Evolutionary conservation across 2,113 vertebrate species (phyloP).

Genomic region (Notechis scutatus): DNA sequence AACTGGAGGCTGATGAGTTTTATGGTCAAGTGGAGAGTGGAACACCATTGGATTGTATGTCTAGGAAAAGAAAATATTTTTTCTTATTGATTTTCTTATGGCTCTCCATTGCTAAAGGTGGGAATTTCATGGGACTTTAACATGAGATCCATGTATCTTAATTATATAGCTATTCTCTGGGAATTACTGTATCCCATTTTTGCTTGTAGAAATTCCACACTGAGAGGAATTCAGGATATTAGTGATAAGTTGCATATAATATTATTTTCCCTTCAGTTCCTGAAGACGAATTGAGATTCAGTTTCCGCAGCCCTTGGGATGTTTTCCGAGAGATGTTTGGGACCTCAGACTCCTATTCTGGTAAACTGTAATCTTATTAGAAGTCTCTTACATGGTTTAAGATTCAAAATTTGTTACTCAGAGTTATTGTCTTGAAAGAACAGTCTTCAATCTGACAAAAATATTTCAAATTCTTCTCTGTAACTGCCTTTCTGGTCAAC

Average conservation of each 20-base stretch:
- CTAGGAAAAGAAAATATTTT: neutral
- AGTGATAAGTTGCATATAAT: neutral
- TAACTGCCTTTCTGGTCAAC: neutral
- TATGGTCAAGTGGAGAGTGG: neutral
- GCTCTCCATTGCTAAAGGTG: neutral
- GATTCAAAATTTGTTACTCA: neutral
- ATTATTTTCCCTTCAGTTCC: conserved; percentile 18
- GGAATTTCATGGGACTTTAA: neutral
- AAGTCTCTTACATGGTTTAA: neutral
- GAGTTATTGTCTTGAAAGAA: neutral
- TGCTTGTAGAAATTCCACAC: neutral
- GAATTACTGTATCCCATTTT: neutral
- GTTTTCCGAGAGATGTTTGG: conserved; percentile 90
- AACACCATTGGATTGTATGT: neutral
- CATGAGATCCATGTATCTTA: neutral
- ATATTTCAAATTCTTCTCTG: neutral
- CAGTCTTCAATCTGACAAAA: neutral
- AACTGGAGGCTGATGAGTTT: neutral
- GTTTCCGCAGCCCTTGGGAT: conserved; percentile 89
- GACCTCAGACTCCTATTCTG: conserved; percentile 83
- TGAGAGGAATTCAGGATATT: neutral
- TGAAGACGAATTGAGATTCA: conserved; percentile 74
- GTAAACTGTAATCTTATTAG: conserved; percentile 61
- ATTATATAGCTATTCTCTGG: neutral
- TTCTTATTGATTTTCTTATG: neutral